Evolutionary conservation across 2,113 vertebrate genomes (phyloP).

Genomic region (Saccopteryx leptura): DNA sequence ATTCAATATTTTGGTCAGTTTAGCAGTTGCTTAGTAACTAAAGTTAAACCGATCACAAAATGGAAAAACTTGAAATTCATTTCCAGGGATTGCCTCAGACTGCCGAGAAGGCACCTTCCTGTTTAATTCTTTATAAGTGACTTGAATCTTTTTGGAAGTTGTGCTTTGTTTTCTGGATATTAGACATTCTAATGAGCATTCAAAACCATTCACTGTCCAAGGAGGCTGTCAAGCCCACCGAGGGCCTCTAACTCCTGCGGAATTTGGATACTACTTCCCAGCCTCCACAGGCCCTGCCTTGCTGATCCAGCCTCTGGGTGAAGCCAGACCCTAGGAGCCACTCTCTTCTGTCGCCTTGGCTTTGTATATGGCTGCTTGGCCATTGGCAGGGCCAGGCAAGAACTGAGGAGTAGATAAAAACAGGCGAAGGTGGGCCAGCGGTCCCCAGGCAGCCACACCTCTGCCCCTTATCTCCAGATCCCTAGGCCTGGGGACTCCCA

Average conservation of each 20-base stretch:
- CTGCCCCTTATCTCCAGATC: not conserved
- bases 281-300: not conserved
- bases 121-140: conserved; percentile 20
- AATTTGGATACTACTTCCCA: not conserved
- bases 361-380: no score
- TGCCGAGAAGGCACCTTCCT: conserved; percentile 41
- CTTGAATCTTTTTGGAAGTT: conserved; percentile 3
- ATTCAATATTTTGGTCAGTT: conserved; percentile 33
- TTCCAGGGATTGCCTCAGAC: conserved; percentile 34
- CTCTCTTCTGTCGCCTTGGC: not conserved
- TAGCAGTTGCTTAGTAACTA: conserved; percentile 69
- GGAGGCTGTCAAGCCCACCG: not conserved
- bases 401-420: not conserved
- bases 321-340: not conserved
- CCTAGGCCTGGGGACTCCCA: not conserved
- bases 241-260: not conserved
- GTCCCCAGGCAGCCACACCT: not conserved
- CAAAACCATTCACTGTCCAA: not conserved
- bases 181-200: not conserved
- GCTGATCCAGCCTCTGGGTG: not conserved
- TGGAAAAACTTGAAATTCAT: conserved; percentile 62
- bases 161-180: not conserved
- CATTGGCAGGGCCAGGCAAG: not conserved
- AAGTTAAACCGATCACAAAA: conserved; percentile 47
- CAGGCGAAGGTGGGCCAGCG: not conserved